Evolutionary conservation across 2,113 vertebrate genomes (phyloP), one percentile per base, ranked within the genome.

Genomic region (Tyrannus savana): DNA sequence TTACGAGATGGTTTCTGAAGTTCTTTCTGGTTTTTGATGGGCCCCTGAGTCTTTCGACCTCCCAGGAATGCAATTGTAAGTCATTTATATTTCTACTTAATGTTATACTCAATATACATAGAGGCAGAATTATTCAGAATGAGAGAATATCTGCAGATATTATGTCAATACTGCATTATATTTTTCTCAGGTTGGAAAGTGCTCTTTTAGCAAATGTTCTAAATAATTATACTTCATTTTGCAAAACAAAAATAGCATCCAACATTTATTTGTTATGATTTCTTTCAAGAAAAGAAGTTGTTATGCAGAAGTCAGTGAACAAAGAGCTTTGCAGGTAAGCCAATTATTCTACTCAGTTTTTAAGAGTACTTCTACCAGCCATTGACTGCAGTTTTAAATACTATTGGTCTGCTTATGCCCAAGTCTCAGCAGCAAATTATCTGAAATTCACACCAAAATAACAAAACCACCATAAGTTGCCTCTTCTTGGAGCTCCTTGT

Each of bases 221-320:
- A 94, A 97, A 96, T 96, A 97, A 93, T 94, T 95, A 90, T 55
- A 46, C 25, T 95, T 96, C 91, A 87, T 96, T 95, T 97, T 80
- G 62, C 77, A 93, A 89, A 93, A 94, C 93, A 97, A 97, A 96
- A 97, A 96, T 94, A 97, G 52, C 86, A 96, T 93, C 78, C 91
- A 95, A 42, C 59, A 86, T 96, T 94, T 96, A 95, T 84, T 90
- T 96, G 82, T 77, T 96, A 84, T 68, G 66, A 81, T 93, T 95
- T 96, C 56, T 95, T 96, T 87, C 87, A 94, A 86, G 67, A 94
- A 80, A 93, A 93, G 39, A n/a, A 62, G n/a, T 50, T 93, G 67
- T 53, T 96, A 89, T 88, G 56, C 66, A 84, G 84, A 72, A 86
- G 53, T 52, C 46, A 44, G 73, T 83, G 89, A 97, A 95, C 60